Evolutionary conservation across 2,113 vertebrate species (phyloP), one percentile per base, ranked within the genome.

Genomic region (Thalassarche chlororhynchos): DNA sequence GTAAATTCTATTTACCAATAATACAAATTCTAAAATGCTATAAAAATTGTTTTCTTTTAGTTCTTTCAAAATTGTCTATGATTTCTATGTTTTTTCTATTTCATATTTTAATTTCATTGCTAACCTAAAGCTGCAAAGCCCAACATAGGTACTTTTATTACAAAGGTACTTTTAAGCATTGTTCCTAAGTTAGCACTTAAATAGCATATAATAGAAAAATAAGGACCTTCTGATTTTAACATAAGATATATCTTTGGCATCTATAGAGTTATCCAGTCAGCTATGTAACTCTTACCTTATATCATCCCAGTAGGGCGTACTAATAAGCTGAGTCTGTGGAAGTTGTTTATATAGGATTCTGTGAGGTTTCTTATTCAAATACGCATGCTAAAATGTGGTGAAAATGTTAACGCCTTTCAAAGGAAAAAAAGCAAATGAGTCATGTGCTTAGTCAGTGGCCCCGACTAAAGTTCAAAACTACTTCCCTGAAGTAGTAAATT

Each of bases 241-340:
- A 77, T n/a, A 55, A 87, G 8, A 66, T 11, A 28, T 1, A 2
- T 29, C 49, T 69, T 69, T 90, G 32, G 8, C 51, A 66, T 81
- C 12, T 84, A n/a, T 15, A 46, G 36, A 85, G 7, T 58, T 54
- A 54, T 25, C 34, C 20, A 81, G 34, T 38, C 32, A 78, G 46
- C 62, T 85, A 21, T 61, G 9, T 42, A 74, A 57, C 15, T 78
- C 93, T 96, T 96, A 97, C 94, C 96, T 95, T 89, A 3, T 69
- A 36, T 54, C 17, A 26, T 64, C 38, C 69, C 70, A 81, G 31
- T 28, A 42, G 31, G 8, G 16, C 84, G 55, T 32, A 66, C 14
- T 40, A 62, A 68, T 11, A 66, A 36, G 23, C 20, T 95, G 55
- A 80, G 52, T 32, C 61, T 89, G 12, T 74, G 28, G 51, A 54